Evolutionary conservation across 1,140 invertebrate genomes (phyloP), one percentile per base, ranked within the genome.

Genomic region (Euwallacea fornicatus): DNA sequence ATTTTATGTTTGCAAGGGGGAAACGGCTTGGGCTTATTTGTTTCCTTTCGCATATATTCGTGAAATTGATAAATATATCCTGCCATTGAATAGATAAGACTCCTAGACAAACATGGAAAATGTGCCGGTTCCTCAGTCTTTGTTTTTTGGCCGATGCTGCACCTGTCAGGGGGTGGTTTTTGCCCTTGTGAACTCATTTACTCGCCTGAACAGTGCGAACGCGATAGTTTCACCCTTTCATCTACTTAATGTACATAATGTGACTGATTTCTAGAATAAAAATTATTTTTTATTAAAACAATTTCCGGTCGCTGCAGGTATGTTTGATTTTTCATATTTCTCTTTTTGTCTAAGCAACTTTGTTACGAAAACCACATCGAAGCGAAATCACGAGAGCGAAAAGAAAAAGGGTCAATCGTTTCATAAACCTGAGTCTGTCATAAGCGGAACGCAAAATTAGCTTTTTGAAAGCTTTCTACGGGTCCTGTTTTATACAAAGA

Each of bases 351-450:
- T 33, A 33, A 33, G 65, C 46, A 62, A 71, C 61, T 10, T 54
- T 43, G 70, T 62, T 47, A 43, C 53, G 42, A 58, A 54, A 72
- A 72, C 44, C 33, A 63, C 66, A 54, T 72, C 71, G 55, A 44
- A 55, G 42, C 53, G 44, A 67, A 59, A 15, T 62, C 53, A n/a
- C 46, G 56, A 66, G 46, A 71, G 44, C 21, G 9, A 50, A 54
- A 73, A 42, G 72, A 76, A 75, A 76, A 60, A 58, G 69, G 74
- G 74, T 76, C 74, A 76, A 74, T 76, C 74, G 74, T 76, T 71
- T 59, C 73, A 74, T 74, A 76, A 74, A 74, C 68, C 72, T 71
- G 68, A 63, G 72, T 73, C 72, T 72, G 74, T 75, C 74, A 72
- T 71, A 68, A 70, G 56, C 66, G 74, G 67, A 71, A 74, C 69